Evolutionary conservation across 1,140 invertebrate species (phyloP), one percentile per base, ranked within the genome.

Genomic region (Drosophila malerkotliana): DNA sequence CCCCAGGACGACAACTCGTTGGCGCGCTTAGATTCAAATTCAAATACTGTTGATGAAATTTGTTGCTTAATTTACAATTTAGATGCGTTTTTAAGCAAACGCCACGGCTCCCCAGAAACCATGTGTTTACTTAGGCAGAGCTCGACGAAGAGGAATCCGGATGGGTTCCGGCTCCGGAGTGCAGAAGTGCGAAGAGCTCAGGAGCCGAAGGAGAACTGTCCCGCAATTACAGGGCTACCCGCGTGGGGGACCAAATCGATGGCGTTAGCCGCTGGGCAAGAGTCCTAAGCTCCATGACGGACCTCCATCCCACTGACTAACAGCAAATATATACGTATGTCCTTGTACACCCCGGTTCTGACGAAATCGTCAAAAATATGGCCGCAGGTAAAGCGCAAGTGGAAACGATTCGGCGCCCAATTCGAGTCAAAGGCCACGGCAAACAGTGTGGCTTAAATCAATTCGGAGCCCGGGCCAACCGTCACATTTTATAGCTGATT

Each of bases 21-120:
- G 83, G 69, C 83, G 79, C 83, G 88, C 89, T 88, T 88, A 74
- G 89, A 88, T 89, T 88, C 83, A 88, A 88, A 88, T 88, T 88
- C 83, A 89, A 88, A 89, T 89, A 89, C 90, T 89, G 84, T 89
- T 89, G 85, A 85, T 89, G 80, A 90, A 90, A 90, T 88, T 88
- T 88, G 83, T 85, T 89, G 85, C 84, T 85, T 90, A 90, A 89
- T 89, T 89, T 89, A 77, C 85, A 90, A 90, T 89, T 90, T 89
- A 90, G 81, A 89, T 90, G 77, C 77, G 84, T 89, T 89, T 89
- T 89, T 89, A 84, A 80, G 63, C 85, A 89, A 90, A 77, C 84
- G 74, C 61, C 72, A 52, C 63, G 44, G 54, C 61, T 30, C 51
- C 14, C 37, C 12, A 59, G 59, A 73, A 87, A 87, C 87, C 83